Conservation (phyloP, 2,888 invertebrate genomes). For the Petrophora chlorosata region DNA sequence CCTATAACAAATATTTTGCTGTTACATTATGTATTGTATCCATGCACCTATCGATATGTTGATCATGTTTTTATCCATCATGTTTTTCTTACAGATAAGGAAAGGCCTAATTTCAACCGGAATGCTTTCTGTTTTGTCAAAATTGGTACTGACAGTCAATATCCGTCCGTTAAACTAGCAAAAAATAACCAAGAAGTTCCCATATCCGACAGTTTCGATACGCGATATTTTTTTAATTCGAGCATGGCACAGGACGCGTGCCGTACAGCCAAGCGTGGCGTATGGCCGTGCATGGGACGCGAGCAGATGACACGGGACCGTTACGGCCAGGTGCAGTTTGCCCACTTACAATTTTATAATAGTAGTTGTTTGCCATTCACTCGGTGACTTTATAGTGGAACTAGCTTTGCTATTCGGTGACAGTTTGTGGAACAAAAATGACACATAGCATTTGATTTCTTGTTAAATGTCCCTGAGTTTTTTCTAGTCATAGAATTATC, state of each 20-base stretch:
- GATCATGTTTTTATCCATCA: too few relatives aligned
- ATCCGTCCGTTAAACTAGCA: constrained; percentile 41
- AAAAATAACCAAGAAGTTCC: constrained; percentile 37
- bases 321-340: constrained; percentile 75
- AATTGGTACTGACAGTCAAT: constrained; percentile 36
- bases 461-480: too few relatives aligned
- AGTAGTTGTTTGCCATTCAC: constrained; percentile 11
- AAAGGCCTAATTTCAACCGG: too few relatives aligned
- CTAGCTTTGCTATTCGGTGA: neutral
- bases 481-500: too few relatives aligned
- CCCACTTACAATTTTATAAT: neutral
- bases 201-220: constrained; percentile 39
- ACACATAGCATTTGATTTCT: too few relatives aligned
- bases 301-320: constrained; percentile 83
- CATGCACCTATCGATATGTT: too few relatives aligned
- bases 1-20: too few relatives aligned
- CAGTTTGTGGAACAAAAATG: neutral
- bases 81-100: too few relatives aligned
- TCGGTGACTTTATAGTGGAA: neutral
- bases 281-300: constrained; percentile 58
- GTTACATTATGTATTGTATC: too few relatives aligned
- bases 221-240: constrained; percentile 36
- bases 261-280: constrained; percentile 75
- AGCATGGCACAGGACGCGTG: constrained; percentile 60
- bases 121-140: constrained; percentile 5